These are phyloP conservation scores for Caenorhabditis panamensis DNA, from an alignment of 2,888 invertebrate genomes.

Conservation along the genomic window DNA sequence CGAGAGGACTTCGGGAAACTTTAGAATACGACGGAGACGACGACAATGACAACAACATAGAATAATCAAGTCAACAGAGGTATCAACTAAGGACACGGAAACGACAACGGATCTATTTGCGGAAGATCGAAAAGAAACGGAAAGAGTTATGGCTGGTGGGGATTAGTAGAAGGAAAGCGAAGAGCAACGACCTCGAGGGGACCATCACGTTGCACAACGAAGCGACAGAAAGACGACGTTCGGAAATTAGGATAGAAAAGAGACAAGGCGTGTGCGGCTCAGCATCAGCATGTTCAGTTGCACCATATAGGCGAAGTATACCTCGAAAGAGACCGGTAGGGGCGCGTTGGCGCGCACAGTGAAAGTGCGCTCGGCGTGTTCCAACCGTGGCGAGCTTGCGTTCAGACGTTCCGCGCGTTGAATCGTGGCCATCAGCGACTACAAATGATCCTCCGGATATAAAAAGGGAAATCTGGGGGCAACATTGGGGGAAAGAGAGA, in stretches of 20 bases:
- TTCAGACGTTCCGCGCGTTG: slow-evolving; percentile 69
- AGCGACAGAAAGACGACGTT: background rate
- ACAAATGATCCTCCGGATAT: slow-evolving; percentile 4
- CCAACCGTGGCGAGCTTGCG: slow-evolving; percentile 67
- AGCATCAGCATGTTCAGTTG: slow-evolving; percentile 12
- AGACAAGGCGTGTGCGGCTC: slow-evolving; percentile 3
- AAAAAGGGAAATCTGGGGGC: background rate
- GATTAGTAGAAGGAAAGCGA: background rate
- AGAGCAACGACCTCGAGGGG: background rate
- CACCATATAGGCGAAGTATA: slow-evolving; percentile 17
- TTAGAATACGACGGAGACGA: background rate
- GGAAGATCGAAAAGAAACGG: background rate
- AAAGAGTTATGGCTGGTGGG: background rate
- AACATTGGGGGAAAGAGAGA: background rate
- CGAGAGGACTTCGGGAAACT: background rate
- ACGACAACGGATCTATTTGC: background rate
- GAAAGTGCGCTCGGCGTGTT: slow-evolving; percentile 71
- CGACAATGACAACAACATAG: background rate
- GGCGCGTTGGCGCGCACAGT: slow-evolving; percentile 70
- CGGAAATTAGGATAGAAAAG: slow-evolving; percentile 12
- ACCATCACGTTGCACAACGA: slow-evolving; percentile 5
- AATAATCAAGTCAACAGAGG: background rate
- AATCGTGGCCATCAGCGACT: slow-evolving; percentile 70
- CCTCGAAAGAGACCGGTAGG: slow-evolving; percentile 73
- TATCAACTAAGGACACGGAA: background rate